Conservation (phyloP, 2,797 vertebrate genomes). For the Acanthopagrus latus region DNA sequence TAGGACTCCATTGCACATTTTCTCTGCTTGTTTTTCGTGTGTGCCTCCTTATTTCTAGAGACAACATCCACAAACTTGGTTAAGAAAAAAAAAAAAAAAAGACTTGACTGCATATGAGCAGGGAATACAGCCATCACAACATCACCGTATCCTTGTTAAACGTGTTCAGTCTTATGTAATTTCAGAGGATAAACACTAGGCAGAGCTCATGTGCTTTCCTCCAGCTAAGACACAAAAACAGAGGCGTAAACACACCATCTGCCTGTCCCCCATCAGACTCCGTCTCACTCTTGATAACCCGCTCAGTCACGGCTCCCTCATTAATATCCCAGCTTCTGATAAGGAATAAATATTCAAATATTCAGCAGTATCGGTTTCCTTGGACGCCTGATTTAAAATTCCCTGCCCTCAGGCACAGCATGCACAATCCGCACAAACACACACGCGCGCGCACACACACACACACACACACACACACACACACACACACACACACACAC, state of each 20-base stretch:
- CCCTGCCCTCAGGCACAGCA: slow-evolving; percentile 65
- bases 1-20: neutral
- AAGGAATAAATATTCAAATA: slow-evolving; percentile 77
- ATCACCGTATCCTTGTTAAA: slow-evolving; percentile 13
- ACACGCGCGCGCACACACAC: no score
- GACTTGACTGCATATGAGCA: slow-evolving; percentile 8
- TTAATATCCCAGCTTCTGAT: slow-evolving; percentile 73
- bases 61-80: slow-evolving; percentile 3
- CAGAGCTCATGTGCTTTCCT: slow-evolving; percentile 68
- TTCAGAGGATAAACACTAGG: slow-evolving; percentile 66
- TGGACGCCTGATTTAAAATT: slow-evolving; percentile 76
- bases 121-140: slow-evolving; percentile 24
- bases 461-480: slow-evolving; percentile 25
- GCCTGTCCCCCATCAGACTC: slow-evolving; percentile 33
- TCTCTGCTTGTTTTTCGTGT: neutral
- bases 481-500: no score
- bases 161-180: slow-evolving; percentile 50
- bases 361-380: slow-evolving; percentile 69
- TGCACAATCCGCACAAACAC: slow-evolving; percentile 51
- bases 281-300: slow-evolving; percentile 38
- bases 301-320: slow-evolving; percentile 66
- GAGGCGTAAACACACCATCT: slow-evolving; percentile 52
- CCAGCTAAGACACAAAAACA: slow-evolving; percentile 28
- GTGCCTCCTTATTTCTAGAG: slow-evolving; percentile 2
- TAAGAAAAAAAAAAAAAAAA: slow-evolving; percentile 15